Evolutionary conservation across 2,797 vertebrate species (phyloP).

Genomic region (Danio kyathit): DNA sequence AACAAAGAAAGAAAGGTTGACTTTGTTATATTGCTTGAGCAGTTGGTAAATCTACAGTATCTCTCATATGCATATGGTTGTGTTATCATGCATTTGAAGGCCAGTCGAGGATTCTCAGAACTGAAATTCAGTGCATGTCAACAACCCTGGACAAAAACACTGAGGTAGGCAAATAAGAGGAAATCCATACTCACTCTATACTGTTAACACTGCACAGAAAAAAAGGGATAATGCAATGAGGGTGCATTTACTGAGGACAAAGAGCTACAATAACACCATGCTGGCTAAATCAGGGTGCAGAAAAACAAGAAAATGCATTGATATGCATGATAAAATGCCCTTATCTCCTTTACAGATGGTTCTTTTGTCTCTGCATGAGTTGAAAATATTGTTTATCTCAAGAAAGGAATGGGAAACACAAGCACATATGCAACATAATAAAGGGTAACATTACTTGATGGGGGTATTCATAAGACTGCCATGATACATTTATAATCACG

Average conservation of each 20-base stretch:
- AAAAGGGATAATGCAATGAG: constrained; percentile 30
- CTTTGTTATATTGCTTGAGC: not conserved
- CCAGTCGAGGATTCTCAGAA: not conserved
- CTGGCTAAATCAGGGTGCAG: constrained; percentile 35
- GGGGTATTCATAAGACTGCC: too few relatives aligned
- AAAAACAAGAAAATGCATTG: constrained; percentile 50
- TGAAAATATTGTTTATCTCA: constrained; percentile 49
- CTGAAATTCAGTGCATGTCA: constrained; percentile 36
- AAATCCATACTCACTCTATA: constrained; percentile 58
- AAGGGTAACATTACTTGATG: too few relatives aligned
- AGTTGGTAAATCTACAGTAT: not conserved
- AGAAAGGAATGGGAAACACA: constrained; percentile 24
- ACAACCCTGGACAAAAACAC: constrained; percentile 48
- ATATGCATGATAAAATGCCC: constrained; percentile 51
- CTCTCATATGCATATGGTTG: not conserved
- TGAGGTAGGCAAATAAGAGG: constrained; percentile 58
- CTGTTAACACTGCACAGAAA: constrained; percentile 51
- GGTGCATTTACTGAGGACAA: constrained; percentile 49
- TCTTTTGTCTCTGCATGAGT: constrained; percentile 44
- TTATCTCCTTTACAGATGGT: constrained; percentile 31
- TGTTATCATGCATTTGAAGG: not conserved
- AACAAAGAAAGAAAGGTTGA: too few relatives aligned
- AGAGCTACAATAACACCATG: constrained; percentile 56
- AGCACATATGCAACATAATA: not conserved
- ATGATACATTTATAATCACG: too few relatives aligned